These are phyloP conservation scores for Selenia dentaria DNA, from an alignment of 2,888 invertebrate species.

Conservation along the genomic window DNA sequence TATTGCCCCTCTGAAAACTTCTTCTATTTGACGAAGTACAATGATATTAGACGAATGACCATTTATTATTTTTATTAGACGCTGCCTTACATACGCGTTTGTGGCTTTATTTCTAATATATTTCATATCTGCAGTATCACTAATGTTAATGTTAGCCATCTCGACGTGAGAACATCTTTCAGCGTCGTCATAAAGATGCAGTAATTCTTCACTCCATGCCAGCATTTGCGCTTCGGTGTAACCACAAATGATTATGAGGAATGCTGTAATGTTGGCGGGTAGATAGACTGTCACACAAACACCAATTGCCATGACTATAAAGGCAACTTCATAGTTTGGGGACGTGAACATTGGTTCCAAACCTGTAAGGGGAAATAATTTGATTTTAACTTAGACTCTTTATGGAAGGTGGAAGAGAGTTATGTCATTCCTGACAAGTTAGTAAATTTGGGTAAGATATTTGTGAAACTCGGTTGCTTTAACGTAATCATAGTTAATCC, in stretches of 20 bases:
- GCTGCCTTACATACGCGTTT: slow-evolving; percentile 45
- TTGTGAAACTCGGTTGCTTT: too few relatives aligned
- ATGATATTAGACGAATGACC: slow-evolving; percentile 46
- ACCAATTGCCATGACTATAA: slow-evolving; percentile 27
- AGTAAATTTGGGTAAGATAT: too few relatives aligned
- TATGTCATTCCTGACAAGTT: too few relatives aligned
- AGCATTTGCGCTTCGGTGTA: slow-evolving; percentile 60
- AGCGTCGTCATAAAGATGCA: slow-evolving; percentile 51
- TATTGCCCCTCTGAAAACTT: slow-evolving; percentile 47
- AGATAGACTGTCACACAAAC: slow-evolving; percentile 43
- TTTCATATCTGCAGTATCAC: too few relatives aligned
- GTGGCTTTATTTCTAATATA: too few relatives aligned
- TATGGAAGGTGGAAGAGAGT: too few relatives aligned
- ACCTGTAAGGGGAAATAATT: too few relatives aligned
- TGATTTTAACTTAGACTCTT: too few relatives aligned
- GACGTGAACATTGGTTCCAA: slow-evolving; percentile 56
- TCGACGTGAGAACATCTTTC: slow-evolving; percentile 11
- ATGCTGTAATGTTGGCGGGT: slow-evolving; percentile 46
- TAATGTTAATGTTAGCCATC: background rate
- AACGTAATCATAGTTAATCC: too few relatives aligned
- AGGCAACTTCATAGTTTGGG: slow-evolving; percentile 58
- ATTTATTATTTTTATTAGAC: slow-evolving; percentile 42
- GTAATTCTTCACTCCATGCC: slow-evolving; percentile 52
- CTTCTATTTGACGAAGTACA: slow-evolving; percentile 45
- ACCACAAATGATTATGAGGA: slow-evolving; percentile 51